phyloP scores from a whole-genome alignment of 2,113 vertebrate genomes.

The Genyomyrus donnyi region DNA sequence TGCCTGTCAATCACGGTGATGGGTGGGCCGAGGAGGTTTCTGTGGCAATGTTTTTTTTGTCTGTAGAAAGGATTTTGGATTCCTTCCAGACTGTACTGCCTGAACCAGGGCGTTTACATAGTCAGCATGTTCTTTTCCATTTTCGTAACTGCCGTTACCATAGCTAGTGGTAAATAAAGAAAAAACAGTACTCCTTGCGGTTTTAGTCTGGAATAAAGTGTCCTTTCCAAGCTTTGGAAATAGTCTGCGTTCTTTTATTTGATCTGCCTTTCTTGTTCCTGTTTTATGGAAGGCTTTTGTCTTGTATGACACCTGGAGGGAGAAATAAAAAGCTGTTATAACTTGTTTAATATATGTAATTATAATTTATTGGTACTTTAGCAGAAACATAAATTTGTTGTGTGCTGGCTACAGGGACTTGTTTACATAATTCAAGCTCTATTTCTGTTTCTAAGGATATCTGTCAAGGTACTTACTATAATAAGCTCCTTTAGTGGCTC shows the following conservation, averaged over 20 bases:
- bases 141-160: not conserved
- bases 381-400: not conserved
- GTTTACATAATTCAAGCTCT: conserved; percentile 38
- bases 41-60: not conserved
- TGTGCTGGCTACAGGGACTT: not conserved
- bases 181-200: not conserved
- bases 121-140: conserved; percentile 10
- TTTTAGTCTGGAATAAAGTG: not conserved
- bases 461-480: conserved; percentile 41
- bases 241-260: not conserved
- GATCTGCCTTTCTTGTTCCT: not conserved
- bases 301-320: not conserved
- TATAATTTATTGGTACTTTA: not conserved
- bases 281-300: not conserved
- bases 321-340: not conserved
- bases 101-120: not conserved
- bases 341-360: not conserved
- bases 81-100: not conserved
- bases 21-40: not conserved
- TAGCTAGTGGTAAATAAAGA: conserved; percentile 12
- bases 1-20: not conserved
- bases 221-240: not conserved
- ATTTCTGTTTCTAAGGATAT: conserved; percentile 31
- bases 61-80: not conserved
- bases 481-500: conserved; percentile 35